Evolutionary conservation across 2,797 vertebrate species (phyloP), one percentile per base, ranked within the genome.

Genomic region (Onychomys leucogaster): DNA sequence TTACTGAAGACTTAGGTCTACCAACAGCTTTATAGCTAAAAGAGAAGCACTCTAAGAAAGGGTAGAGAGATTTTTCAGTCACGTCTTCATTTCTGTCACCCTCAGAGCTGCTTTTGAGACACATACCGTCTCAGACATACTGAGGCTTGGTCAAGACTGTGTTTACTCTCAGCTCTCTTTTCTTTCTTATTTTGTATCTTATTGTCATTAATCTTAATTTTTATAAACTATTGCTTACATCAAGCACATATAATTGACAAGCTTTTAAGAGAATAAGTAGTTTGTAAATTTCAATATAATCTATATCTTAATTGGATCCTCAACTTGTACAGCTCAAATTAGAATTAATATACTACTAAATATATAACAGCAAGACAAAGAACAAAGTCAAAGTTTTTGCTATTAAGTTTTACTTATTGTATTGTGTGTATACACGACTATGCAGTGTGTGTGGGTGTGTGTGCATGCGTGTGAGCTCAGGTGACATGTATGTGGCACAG

Each of bases 231-330:
- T 0, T 84, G 32, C 29, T 90, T 88, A 96, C 52, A 94, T 75
- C 75, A 95, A 84, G 41, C 55, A 94, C 81, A 92, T 57, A 41
- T 83, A 95, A 69, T 75, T 92, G 19, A 87, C 8, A 73, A n/a
- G 34, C 11, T 96, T 75, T 81, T 55, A 83, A 91, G 78, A 91
- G 0, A 49, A 19, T 55, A 93, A 96, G 34, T 11, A 92, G 46
- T 65, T 77, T 78, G 0, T 89, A 94, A 87, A 89, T 69, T 89
- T 92, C 75, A 80, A 34, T 81, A 78, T 73, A 80, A 91, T 87
- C 76, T 94, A 2, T 55, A 95, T 76, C 49, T 27, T 49, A 85
- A 34, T 46, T 76, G 27, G 46, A 69, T 34, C 6, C 32, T 94
- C 78, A 94, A 95, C 61, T 6, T 73, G 5, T 23, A 75, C 2